These are phyloP conservation scores for human DNA, from an alignment of 2,113 vertebrate genomes.

Conservation along the genomic window DNA sequence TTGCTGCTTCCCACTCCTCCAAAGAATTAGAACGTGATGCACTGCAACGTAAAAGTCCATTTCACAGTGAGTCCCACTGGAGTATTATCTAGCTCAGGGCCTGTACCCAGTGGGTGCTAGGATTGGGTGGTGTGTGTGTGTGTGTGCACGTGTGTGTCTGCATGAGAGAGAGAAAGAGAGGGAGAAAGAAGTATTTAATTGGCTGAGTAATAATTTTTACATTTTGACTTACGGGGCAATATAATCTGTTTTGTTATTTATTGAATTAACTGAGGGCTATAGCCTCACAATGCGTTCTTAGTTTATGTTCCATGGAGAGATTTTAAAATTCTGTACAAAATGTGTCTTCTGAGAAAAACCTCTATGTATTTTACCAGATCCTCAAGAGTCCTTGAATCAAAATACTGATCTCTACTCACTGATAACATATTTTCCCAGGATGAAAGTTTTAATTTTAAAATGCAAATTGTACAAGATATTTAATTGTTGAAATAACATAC, in stretches of 20 bases:
- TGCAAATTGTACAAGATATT: slow-evolving; percentile 34
- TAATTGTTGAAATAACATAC: background rate
- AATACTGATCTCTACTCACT: background rate
- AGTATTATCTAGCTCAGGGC: background rate
- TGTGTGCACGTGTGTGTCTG: background rate
- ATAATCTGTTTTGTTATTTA: slow-evolving; percentile 59
- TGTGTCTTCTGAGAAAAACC: background rate
- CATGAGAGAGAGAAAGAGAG: too few species aligned
- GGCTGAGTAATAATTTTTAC: background rate
- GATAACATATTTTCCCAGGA: slow-evolving; percentile 58
- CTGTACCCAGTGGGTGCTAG: background rate
- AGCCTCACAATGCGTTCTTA: background rate
- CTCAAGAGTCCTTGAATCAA: background rate
- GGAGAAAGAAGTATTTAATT: background rate
- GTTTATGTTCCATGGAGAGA: background rate
- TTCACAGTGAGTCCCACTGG: background rate
- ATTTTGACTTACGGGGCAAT: background rate
- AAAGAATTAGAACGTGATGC: slow-evolving; percentile 52
- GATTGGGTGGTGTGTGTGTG: background rate
- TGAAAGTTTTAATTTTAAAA: slow-evolving; percentile 78
- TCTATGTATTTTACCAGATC: background rate
- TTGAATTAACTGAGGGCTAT: slow-evolving; percentile 51
- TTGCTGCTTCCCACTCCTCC: slow-evolving; percentile 44
- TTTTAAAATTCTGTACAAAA: background rate
- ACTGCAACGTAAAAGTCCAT: slow-evolving; percentile 46